phyloP scores from a whole-genome alignment of 2,888 invertebrate genomes.

The Criorhina ranunculi region DNA sequence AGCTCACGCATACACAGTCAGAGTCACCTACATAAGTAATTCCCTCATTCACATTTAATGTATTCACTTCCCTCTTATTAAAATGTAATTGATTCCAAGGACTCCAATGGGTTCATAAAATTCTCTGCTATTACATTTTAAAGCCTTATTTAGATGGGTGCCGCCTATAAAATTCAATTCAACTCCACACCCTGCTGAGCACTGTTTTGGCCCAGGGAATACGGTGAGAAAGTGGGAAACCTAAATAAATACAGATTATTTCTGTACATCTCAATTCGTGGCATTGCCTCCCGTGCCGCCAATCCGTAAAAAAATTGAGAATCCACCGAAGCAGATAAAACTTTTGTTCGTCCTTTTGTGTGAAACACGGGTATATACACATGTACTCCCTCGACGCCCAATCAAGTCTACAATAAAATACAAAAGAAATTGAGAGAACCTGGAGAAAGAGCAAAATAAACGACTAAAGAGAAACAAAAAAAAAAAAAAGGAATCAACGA shows the following conservation, averaged over 20 bases:
- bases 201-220: neutral
- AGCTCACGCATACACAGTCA: neutral
- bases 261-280: constrained; percentile 36
- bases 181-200: neutral
- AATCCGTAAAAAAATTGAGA: neutral
- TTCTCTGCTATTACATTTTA: constrained; percentile 6
- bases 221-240: constrained; percentile 29
- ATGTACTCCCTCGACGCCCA: constrained; percentile 22
- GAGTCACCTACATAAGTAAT: neutral
- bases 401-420: constrained; percentile 26
- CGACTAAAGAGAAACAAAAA: no score
- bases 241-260: constrained; percentile 49
- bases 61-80: constrained; percentile 46
- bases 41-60: constrained; percentile 14
- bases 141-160: constrained; percentile 20
- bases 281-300: neutral
- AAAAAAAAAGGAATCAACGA: constrained; percentile 26
- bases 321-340: neutral
- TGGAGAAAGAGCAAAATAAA: neutral
- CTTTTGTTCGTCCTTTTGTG: neutral
- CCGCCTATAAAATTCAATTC: constrained; percentile 39
- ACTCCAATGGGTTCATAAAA: constrained; percentile 41
- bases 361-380: neutral
- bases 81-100: constrained; percentile 38
- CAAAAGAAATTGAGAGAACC: neutral